phyloP scores from a whole-genome alignment of 2,797 vertebrate genomes.

The Pseudochirops corinnae region DNA sequence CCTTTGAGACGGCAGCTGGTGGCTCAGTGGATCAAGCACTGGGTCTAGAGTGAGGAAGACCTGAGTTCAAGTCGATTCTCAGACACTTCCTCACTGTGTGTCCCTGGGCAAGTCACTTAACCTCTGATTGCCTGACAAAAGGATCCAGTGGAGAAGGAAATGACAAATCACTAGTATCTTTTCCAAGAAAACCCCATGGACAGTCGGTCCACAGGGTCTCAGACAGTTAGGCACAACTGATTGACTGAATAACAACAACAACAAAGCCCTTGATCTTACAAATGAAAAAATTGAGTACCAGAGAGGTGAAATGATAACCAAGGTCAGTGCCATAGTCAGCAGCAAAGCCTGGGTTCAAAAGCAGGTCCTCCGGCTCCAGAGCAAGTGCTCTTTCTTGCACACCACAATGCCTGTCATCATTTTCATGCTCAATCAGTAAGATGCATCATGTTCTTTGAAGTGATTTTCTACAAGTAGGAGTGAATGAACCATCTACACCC shows the following conservation, averaged over 20 bases:
- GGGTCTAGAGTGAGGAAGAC: neutral
- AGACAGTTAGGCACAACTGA: too few species aligned
- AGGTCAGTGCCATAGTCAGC: neutral
- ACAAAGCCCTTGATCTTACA: neutral
- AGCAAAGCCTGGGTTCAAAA: neutral
- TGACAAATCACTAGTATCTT: neutral
- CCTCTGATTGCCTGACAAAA: neutral
- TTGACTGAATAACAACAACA: neutral
- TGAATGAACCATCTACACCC: neutral
- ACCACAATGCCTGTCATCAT: neutral
- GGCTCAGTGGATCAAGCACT: neutral
- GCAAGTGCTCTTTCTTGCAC: neutral
- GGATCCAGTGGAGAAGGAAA: neutral
- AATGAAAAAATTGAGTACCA: neutral
- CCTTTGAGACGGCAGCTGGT: neutral
- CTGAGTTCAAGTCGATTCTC: neutral
- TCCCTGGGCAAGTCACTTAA: neutral
- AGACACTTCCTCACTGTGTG: neutral
- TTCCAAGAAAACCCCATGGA: neutral
- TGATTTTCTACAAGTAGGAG: neutral
- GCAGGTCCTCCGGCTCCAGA: neutral
- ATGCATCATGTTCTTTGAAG: neutral
- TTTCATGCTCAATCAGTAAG: neutral
- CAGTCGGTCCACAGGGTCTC: neutral
- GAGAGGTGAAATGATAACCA: neutral